A percentile compares a stretch with the other conserved stretches of the same genome.
Evolutionary conservation across 2,888 invertebrate species (phyloP).

Genomic region (Acleris cristana): DNA sequence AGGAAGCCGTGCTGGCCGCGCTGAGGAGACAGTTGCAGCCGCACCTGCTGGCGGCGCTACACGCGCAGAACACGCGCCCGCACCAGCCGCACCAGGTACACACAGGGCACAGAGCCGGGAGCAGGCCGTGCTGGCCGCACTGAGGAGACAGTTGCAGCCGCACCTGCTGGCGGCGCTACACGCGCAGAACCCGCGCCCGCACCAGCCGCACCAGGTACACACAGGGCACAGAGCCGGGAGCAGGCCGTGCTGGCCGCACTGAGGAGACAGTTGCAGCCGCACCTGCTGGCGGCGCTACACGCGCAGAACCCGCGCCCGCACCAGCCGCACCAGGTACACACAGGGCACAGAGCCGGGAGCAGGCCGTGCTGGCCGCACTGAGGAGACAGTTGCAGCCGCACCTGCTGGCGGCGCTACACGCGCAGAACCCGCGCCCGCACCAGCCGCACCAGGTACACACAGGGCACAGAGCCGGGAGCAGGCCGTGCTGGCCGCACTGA

Average conservation of each 20-base stretch:
- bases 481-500: conserved; percentile 88
- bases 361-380: conserved; percentile 88
- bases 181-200: conserved; percentile 66
- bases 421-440: conserved; percentile 63
- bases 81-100: conserved; percentile 43
- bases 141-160: conserved; percentile 88
- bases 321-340: conserved; percentile 40
- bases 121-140: conserved; percentile 87
- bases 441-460: conserved; percentile 40
- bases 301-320: conserved; percentile 66
- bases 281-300: conserved; percentile 86
- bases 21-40: conserved; percentile 88
- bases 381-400: conserved; percentile 89
- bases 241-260: conserved; percentile 88
- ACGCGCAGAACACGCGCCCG: conserved; percentile 70
- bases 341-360: conserved; percentile 71
- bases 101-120: conserved; percentile 65
- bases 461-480: conserved; percentile 76
- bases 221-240: conserved; percentile 65
- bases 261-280: conserved; percentile 88
- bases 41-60: conserved; percentile 86
- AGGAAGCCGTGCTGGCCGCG: conserved; percentile 88
- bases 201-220: conserved; percentile 42
- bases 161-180: conserved; percentile 87
- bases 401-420: conserved; percentile 85